Evolutionary conservation across 2,888 invertebrate species (phyloP).

Genomic region (Steinernema carpocapsae): DNA sequence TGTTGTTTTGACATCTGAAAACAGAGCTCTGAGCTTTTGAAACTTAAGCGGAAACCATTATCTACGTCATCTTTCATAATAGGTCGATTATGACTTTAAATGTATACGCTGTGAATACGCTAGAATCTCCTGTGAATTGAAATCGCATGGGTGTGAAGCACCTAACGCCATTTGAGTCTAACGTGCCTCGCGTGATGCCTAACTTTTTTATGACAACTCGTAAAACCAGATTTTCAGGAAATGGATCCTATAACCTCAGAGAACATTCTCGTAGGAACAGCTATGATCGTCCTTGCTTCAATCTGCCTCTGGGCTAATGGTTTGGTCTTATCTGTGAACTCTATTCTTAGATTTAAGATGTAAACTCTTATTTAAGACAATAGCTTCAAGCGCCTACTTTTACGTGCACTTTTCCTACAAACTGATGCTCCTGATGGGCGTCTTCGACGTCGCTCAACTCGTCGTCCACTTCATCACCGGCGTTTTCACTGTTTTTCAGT

Average conservation of each 20-base stretch:
- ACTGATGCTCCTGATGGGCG: not conserved
- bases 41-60: too few relatives aligned
- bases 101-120: too few relatives aligned
- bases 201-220: too few relatives aligned
- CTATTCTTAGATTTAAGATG: not conserved
- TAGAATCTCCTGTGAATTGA: too few relatives aligned
- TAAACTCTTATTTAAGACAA: not conserved
- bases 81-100: too few relatives aligned
- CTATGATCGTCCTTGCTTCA: not conserved
- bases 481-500: not conserved
- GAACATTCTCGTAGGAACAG: not conserved
- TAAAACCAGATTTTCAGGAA: too few relatives aligned
- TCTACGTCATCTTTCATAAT: too few relatives aligned
- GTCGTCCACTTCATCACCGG: not conserved
- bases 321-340: not conserved
- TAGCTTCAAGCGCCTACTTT: not conserved
- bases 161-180: too few relatives aligned
- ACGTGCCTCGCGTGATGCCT: too few relatives aligned
- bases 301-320: not conserved
- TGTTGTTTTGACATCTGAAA: too few relatives aligned
- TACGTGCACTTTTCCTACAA: not conserved
- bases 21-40: too few relatives aligned
- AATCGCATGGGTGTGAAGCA: too few relatives aligned
- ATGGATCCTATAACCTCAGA: not conserved
- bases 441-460: slow-evolving; percentile 12